Percentiles rank a stretch among this genome's conserved stretches.
Conservation (phyloP, 2,888 invertebrate genomes). For the Idaea aversata region DNA sequence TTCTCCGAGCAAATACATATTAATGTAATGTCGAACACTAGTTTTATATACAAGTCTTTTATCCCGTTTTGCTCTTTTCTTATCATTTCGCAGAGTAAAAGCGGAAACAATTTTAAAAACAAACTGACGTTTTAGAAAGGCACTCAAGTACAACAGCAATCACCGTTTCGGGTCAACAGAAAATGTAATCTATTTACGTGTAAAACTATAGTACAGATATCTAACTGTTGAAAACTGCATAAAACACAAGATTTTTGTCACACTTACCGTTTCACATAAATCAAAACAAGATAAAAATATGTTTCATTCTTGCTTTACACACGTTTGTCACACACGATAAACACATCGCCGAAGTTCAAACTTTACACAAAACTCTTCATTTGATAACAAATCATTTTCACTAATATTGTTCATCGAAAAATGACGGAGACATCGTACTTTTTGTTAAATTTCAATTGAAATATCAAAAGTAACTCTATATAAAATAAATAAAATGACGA, state of each 20-base stretch:
- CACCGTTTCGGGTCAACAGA: constrained; percentile 37
- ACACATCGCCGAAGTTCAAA: constrained; percentile 39
- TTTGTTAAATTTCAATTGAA: constrained; percentile 71
- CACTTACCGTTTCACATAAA: constrained; percentile 57
- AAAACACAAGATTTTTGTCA: constrained; percentile 26
- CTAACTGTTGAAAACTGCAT: not conserved
- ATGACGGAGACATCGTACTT: constrained; percentile 30
- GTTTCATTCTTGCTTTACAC: constrained; percentile 72
- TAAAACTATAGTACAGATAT: not conserved
- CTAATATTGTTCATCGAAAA: not conserved
- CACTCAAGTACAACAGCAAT: constrained; percentile 38
- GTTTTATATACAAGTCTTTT: constrained; percentile 1
- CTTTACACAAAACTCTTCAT: constrained; percentile 20
- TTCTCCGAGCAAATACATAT: not conserved
- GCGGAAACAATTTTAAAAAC: constrained; percentile 37
- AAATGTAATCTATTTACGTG: constrained; percentile 23
- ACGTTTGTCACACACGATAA: constrained; percentile 67
- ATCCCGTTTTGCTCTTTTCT: not conserved
- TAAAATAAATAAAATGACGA: constrained; percentile 63
- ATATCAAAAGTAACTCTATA: constrained; percentile 38
- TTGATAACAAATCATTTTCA: not conserved
- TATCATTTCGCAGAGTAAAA: constrained; percentile 12
- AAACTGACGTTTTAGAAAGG: constrained; percentile 68
- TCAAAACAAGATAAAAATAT: constrained; percentile 65
- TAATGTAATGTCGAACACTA: not conserved